Percentiles rank a stretch among this genome's conserved stretches.
Evolutionary conservation across 2,888 invertebrate species (phyloP).

Genomic region (Pharmacophagus antenor): DNA sequence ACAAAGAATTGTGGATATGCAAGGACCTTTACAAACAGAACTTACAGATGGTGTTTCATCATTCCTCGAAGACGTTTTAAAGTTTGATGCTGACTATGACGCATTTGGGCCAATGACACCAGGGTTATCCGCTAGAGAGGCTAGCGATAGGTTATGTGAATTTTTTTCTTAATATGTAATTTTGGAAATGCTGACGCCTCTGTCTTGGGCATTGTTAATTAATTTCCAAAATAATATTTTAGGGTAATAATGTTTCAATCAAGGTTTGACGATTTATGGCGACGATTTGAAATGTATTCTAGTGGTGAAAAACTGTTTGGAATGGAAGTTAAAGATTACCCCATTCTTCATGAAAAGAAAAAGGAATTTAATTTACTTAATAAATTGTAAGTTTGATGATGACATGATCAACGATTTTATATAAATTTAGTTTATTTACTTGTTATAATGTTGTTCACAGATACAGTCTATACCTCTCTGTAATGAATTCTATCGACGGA

Average conservation of each 20-base stretch:
- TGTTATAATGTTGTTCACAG: constrained; percentile 44
- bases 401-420: not conserved
- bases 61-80: constrained; percentile 83
- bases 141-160: constrained; percentile 87
- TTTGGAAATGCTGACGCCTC: not conserved
- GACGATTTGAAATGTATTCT: constrained; percentile 89
- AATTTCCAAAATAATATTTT: constrained; percentile 33
- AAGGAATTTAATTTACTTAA: constrained; percentile 92
- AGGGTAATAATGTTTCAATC: constrained; percentile 88
- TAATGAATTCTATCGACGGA: constrained; percentile 91
- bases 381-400: constrained; percentile 83
- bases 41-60: constrained; percentile 85
- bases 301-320: constrained; percentile 93
- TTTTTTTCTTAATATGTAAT: too few relatives aligned
- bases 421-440: not conserved
- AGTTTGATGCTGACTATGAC: constrained; percentile 87
- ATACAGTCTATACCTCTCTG: constrained; percentile 85
- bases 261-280: constrained; percentile 91
- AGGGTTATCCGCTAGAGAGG: constrained; percentile 91
- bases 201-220: not conserved
- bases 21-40: constrained; percentile 87
- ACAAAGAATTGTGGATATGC: constrained; percentile 85
- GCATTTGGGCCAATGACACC: constrained; percentile 92
- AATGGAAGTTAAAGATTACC: constrained; percentile 90
- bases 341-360: constrained; percentile 87